Base-by-base conservation (phyloP, 2,113 vertebrate species). In the Prinia subflava region DNA sequence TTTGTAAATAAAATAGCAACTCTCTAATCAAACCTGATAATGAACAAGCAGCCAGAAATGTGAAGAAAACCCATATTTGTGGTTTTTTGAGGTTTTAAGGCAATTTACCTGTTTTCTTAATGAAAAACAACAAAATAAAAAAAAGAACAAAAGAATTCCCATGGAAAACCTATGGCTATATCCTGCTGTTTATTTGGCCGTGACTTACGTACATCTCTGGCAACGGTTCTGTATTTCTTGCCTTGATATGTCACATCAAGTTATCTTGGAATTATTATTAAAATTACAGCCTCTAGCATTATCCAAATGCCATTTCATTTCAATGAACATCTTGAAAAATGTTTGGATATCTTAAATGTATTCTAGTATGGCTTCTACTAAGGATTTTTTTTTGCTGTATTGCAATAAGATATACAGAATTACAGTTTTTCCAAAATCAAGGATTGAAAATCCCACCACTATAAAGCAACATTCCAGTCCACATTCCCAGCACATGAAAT, bases 271-370 rank as follows among this genome's bases (percentile, higher is more conserved):
- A 79, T 94, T 96, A 96, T 92, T 93, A 93, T 89, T 90, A 92
- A 88, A 93, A 97, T 94, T 88, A 79, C 80, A 93, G 83, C 95
- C 92, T 80, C 74, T 21, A 83, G 96, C 83, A 30, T 93, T 95
- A 88, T 33, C 93, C 77, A 89, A 89, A 79, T 91, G 90, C 86
- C 79, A 74, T 92, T 96, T 96, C 71, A 53, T 77, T n/a, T 68
- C 35, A 2, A 24, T 74, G 62, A 85, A 60, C 83, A 91, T 86
- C 78, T 85, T 91, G 65, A 84, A 63, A 94, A 93, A 27, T 57
- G 59, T 27, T 94, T 23, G 37, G 35, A 62, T 91, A 50, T 31
- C 46, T 81, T 85, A 85, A 92, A 37, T 60, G 35, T 25, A 37
- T 60, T 37, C 57, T 60, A 37, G 23, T 37, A 59, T 25, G n/a